phyloP scores from a whole-genome alignment of 2,113 vertebrate genomes.

The Pachypanchax playfairii region DNA sequence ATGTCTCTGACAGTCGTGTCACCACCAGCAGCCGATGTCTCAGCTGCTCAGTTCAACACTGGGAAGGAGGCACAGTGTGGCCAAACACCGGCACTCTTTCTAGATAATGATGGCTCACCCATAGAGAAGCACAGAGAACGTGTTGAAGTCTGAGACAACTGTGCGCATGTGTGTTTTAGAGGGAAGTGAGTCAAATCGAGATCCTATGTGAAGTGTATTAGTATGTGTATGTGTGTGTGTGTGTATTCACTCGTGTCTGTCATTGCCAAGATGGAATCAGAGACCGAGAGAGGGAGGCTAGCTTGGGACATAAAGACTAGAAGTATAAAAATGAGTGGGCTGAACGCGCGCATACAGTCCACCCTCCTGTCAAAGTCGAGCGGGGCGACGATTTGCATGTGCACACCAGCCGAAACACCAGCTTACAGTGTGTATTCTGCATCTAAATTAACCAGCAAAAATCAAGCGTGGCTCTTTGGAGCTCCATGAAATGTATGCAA shows the following conservation, averaged over 20 bases:
- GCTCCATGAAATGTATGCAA: constrained; percentile 77
- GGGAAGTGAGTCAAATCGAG: constrained; percentile 57
- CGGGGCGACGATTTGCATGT: constrained; percentile 71
- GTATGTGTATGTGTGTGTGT: constrained; percentile 17
- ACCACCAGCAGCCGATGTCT: constrained; percentile 75
- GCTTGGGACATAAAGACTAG: constrained; percentile 71
- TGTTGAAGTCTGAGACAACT: constrained; percentile 67
- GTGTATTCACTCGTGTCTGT: constrained; percentile 50
- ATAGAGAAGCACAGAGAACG: constrained; percentile 65
- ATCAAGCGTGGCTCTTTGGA: constrained; percentile 63
- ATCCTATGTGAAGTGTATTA: constrained; percentile 35
- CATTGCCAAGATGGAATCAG: constrained; percentile 73
- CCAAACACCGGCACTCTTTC: constrained; percentile 75
- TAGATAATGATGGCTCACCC: constrained; percentile 75
- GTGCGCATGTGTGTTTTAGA: constrained; percentile 65
- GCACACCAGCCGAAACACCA: constrained; percentile 61
- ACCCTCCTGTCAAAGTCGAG: constrained; percentile 66
- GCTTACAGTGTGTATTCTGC: constrained; percentile 62
- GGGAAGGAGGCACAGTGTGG: constrained; percentile 72
- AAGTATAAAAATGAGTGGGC: constrained; percentile 73
- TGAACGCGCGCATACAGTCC: constrained; percentile 62
- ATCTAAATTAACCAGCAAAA: constrained; percentile 73
- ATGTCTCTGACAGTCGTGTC: constrained; percentile 80
- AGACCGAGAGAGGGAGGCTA: constrained; percentile 66
- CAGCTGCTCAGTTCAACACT: constrained; percentile 64